Conservation (phyloP, 30 jellyfish, hydroid and myxozoan species). For the Turritopsis rubra region DNA sequence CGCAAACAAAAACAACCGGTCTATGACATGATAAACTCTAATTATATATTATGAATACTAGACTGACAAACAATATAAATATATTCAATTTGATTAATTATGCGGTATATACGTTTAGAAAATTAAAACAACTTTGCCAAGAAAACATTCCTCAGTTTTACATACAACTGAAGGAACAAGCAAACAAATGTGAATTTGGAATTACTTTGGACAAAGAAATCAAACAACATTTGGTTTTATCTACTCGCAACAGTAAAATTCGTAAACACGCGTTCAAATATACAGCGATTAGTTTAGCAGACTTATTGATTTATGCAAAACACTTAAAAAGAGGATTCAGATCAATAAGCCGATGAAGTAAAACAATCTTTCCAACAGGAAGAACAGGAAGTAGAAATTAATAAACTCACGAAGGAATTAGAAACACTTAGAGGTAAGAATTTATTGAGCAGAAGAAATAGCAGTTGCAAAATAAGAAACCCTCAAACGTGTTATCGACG, state of each 20-base stretch:
- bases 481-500: not conserved
- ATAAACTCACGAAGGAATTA: not conserved
- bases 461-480: conserved; percentile 3
- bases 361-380: not conserved
- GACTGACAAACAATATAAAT: no score
- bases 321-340: not conserved
- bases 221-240: conserved; percentile 14
- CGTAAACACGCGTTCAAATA: not conserved
- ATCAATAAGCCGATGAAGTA: conserved; percentile 10
- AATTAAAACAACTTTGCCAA: not conserved
- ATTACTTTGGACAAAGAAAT: conserved; percentile 6
- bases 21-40: no score
- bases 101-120: conserved; percentile 6
- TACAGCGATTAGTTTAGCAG: conserved; percentile 8
- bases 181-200: conserved; percentile 20
- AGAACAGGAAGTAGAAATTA: not conserved
- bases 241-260: not conserved
- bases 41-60: no score
- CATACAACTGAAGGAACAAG: conserved; percentile 15
- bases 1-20: no score
- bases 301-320: not conserved
- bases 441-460: not conserved
- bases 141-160: conserved; percentile 12
- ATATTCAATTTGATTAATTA: no score
- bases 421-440: conserved; percentile 15